Percentiles rank a stretch among this genome's conserved stretches.
Evolutionary conservation across 2,888 invertebrate genomes (phyloP).

Genomic region (Pinctada fucata): DNA sequence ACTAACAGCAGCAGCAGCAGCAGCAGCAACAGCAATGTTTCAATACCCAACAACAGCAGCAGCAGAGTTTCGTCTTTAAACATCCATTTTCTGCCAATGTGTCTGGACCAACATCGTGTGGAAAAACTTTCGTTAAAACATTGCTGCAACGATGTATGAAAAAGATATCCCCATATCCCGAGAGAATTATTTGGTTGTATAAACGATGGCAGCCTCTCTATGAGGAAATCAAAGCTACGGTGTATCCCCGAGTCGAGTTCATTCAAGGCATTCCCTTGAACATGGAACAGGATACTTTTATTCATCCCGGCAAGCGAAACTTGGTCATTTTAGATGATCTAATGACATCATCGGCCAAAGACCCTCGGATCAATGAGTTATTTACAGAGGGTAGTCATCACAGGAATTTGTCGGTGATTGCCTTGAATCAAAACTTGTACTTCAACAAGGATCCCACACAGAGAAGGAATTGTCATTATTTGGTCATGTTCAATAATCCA

Average conservation of each 20-base stretch:
- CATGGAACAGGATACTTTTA: no score
- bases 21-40: no score
- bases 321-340: constrained; percentile 45
- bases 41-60: no score
- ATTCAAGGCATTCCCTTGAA: no score
- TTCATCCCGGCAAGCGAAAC: constrained; percentile 39
- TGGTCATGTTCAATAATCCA: constrained; percentile 50
- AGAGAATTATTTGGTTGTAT: no score
- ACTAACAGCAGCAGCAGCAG: no score
- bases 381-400: constrained; percentile 49
- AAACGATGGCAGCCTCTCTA: constrained; percentile 7
- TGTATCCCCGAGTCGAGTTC: no score
- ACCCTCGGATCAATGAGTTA: constrained; percentile 38
- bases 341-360: constrained; percentile 34
- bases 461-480: constrained; percentile 48
- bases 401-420: constrained; percentile 41
- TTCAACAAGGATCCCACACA: constrained; percentile 50
- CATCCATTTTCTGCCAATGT: not conserved
- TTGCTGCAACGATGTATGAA: no score
- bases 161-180: not conserved
- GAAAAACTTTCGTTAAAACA: not conserved
- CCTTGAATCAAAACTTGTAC: constrained; percentile 45
- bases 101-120: constrained; percentile 5
- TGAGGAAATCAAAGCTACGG: not conserved
- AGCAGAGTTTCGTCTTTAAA: constrained; percentile 3